Percentiles rank a stretch among this genome's conserved stretches.
phyloP scores from a whole-genome alignment of 2,888 invertebrate species.

The Synergus japonicus region DNA sequence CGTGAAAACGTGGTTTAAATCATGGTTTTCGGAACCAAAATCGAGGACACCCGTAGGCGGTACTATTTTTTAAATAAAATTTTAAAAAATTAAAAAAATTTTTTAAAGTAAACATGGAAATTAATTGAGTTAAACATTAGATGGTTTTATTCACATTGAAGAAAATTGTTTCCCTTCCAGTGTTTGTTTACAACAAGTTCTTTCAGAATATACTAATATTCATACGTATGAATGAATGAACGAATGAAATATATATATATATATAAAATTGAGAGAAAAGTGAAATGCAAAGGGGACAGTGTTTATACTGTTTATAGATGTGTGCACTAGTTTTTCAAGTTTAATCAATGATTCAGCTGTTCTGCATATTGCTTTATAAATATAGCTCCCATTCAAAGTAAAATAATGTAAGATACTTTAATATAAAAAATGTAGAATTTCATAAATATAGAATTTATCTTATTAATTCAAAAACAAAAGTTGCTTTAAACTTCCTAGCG shows the following conservation, averaged over 20 bases:
- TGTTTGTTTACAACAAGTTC: constrained; percentile 4
- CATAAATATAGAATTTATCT: neutral
- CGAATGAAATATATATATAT: neutral
- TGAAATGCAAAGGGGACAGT: neutral
- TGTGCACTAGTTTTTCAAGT: constrained; percentile 32
- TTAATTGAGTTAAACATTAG: neutral
- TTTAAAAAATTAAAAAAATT: neutral
- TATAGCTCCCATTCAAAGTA: neutral
- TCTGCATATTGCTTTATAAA: neutral
- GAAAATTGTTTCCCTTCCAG: too few species aligned
- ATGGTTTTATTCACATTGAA: neutral
- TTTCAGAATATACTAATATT: constrained; percentile 8
- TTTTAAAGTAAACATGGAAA: neutral
- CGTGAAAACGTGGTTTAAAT: constrained; percentile 59
- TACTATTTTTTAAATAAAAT: neutral
- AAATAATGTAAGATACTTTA: neutral
- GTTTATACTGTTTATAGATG: constrained; percentile 11
- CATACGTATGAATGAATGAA: constrained; percentile 4
- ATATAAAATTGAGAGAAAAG: neutral
- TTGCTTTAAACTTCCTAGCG: too few species aligned
- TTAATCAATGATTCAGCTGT: constrained; percentile 28
- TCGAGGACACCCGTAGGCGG: neutral
- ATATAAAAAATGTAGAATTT: neutral
- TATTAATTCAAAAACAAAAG: neutral
- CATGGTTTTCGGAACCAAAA: constrained; percentile 50